phyloP scores from a whole-genome alignment of 2,888 invertebrate genomes.

The Pseudoips prasinana region DNA sequence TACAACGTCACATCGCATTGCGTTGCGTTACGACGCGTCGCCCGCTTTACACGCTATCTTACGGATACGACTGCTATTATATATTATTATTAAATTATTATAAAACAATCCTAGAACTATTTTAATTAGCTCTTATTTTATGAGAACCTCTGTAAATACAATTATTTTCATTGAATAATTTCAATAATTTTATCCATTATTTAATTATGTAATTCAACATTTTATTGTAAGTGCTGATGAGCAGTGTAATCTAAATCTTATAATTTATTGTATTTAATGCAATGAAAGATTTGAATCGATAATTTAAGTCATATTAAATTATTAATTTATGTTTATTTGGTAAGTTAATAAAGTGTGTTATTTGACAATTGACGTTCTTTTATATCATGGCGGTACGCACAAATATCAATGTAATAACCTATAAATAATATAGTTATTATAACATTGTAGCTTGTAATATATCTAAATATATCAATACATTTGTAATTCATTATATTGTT shows the following conservation, averaged over 20 bases:
- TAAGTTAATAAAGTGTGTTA: slow-evolving; percentile 26
- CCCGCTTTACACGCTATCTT: slow-evolving; percentile 16
- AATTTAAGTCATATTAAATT: slow-evolving; percentile 44
- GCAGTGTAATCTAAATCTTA: slow-evolving; percentile 27
- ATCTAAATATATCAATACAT: slow-evolving; percentile 32
- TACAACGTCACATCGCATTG: slow-evolving; percentile 5
- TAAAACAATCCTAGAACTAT: slow-evolving; percentile 24
- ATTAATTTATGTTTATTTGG: slow-evolving; percentile 39
- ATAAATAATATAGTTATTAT: slow-evolving; percentile 26
- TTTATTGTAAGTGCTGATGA: slow-evolving; percentile 25
- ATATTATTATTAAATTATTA: slow-evolving; percentile 31
- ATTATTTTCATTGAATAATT: slow-evolving; percentile 30
- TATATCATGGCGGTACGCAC: slow-evolving; percentile 35
- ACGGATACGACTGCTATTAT: slow-evolving; percentile 25
- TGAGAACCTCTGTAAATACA: slow-evolving; percentile 29
- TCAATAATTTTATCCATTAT: slow-evolving; percentile 31
- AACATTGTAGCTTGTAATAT: slow-evolving; percentile 23
- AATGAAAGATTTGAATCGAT: slow-evolving; percentile 56
- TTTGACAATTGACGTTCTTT: slow-evolving; percentile 22
- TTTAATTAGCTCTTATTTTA: slow-evolving; percentile 23
- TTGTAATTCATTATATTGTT: slow-evolving; percentile 28
- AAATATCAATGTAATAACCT: slow-evolving; percentile 35
- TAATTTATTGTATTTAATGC: slow-evolving; percentile 44
- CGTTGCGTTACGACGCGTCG: slow-evolving; percentile 4
- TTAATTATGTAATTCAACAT: slow-evolving; percentile 33